Percentiles rank a stretch among this genome's conserved stretches.
Evolutionary conservation across 1,140 invertebrate genomes (phyloP).

Genomic region (Ceratitis capitata): DNA sequence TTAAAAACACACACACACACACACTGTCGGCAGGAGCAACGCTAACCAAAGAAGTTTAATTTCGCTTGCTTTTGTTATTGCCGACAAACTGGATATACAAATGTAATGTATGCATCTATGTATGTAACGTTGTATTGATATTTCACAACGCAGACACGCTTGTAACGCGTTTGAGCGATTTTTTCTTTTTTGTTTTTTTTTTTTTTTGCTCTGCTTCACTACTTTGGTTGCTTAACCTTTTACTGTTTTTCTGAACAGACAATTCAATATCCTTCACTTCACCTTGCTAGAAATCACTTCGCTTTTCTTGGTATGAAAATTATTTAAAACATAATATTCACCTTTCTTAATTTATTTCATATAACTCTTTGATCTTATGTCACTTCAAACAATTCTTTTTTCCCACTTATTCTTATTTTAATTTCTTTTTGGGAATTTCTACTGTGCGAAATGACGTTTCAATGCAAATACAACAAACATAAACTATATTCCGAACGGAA

Average conservation of each 20-base stretch:
- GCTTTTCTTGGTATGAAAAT: neutral
- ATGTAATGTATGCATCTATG: neutral
- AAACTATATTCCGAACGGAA: conserved; percentile 25
- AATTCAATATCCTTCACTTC: neutral
- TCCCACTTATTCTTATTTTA: too few species aligned
- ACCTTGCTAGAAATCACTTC: neutral
- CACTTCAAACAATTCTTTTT: neutral
- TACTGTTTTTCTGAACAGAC: neutral
- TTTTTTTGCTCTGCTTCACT: neutral
- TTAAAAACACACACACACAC: too few species aligned
- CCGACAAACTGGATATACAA: too few species aligned
- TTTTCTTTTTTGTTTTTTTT: neutral
- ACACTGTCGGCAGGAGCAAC: too few species aligned
- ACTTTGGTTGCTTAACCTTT: neutral
- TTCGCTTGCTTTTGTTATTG: too few species aligned
- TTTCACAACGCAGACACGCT: neutral
- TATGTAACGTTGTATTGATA: neutral
- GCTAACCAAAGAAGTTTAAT: too few species aligned
- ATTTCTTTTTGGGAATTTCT: neutral
- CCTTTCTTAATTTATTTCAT: neutral
- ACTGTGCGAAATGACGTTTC: neutral
- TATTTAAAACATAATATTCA: neutral
- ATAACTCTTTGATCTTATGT: neutral
- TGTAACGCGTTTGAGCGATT: neutral
- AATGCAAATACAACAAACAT: conserved; percentile 26